Conservation (phyloP, 2,797 vertebrate genomes). For the Argentina silus region DNA sequence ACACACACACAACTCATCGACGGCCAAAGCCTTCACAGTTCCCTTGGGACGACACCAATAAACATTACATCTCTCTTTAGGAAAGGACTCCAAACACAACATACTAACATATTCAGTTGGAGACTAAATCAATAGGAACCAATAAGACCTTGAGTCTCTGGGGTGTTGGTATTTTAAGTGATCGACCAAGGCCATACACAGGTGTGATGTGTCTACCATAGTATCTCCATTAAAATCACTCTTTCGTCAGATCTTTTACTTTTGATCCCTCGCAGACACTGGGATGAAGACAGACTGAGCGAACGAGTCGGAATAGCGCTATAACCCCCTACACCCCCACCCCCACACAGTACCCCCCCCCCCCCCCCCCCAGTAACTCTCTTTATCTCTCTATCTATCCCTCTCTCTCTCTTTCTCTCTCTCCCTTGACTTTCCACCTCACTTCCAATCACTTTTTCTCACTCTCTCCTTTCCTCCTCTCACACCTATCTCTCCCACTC, state of each 20-base stretch:
- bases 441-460: not conserved
- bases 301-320: not conserved
- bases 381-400: conserved; percentile 30
- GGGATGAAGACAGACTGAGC: not conserved
- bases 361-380: conserved; percentile 18
- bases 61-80: conserved; percentile 65
- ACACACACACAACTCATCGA: conserved; percentile 38
- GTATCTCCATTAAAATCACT: not conserved
- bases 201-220: not conserved
- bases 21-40: conserved; percentile 45
- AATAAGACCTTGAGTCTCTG: conserved; percentile 33
- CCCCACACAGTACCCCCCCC: conserved; percentile 30
- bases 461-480: not conserved
- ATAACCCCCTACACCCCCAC: conserved; percentile 53
- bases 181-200: not conserved
- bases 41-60: conserved; percentile 57
- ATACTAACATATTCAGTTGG: conserved; percentile 43
- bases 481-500: not conserved
- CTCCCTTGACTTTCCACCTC: no score
- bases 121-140: conserved; percentile 59
- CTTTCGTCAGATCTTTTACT: not conserved
- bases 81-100: conserved; percentile 45
- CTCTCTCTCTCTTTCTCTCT: no score
- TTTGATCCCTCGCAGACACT: no score
- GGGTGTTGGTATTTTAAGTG: conserved; percentile 20